Evolutionary conservation across 2,888 invertebrate species (phyloP).

Genomic region (Apamea crenata): DNA sequence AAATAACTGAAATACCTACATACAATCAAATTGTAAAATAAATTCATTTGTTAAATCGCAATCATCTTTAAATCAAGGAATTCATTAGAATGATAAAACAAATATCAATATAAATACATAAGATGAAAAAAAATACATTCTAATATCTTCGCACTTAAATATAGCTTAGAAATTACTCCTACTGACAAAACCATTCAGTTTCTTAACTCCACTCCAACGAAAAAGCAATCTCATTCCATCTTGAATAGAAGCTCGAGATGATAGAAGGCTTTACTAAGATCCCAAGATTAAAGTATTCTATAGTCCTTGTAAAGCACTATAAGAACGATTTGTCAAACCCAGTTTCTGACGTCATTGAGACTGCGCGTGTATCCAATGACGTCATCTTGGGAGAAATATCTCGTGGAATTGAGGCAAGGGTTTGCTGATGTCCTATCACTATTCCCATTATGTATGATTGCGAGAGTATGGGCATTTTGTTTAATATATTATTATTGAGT

Average conservation of each 20-base stretch:
- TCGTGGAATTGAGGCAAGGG: conserved; percentile 56
- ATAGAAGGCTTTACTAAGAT: conserved; percentile 23
- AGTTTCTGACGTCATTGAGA: conserved; percentile 60
- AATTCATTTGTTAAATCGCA: no score
- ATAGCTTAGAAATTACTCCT: background rate
- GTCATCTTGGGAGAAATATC: conserved; percentile 54
- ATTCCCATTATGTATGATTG: conserved; percentile 49
- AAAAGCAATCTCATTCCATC: conserved; percentile 22
- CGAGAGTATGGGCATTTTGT: conserved; percentile 1
- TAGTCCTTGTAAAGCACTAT: conserved; percentile 30
- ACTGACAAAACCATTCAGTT: background rate
- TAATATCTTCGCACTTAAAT: background rate
- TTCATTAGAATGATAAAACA: no score
- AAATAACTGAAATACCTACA: no score
- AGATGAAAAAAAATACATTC: background rate
- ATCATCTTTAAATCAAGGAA: no score
- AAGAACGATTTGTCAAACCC: conserved; percentile 49
- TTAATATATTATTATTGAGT: conserved; percentile 9
- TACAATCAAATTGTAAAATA: no score
- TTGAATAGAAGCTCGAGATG: conserved; percentile 2
- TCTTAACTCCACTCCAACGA: background rate
- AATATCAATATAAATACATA: no score
- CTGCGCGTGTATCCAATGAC: conserved; percentile 46
- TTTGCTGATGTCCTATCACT: conserved; percentile 57
- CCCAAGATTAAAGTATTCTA: conserved; percentile 35